Evolutionary conservation across 2,797 vertebrate genomes (phyloP), one percentile per base, ranked within the genome.

Genomic region (Rousettus madagascariensis): DNA sequence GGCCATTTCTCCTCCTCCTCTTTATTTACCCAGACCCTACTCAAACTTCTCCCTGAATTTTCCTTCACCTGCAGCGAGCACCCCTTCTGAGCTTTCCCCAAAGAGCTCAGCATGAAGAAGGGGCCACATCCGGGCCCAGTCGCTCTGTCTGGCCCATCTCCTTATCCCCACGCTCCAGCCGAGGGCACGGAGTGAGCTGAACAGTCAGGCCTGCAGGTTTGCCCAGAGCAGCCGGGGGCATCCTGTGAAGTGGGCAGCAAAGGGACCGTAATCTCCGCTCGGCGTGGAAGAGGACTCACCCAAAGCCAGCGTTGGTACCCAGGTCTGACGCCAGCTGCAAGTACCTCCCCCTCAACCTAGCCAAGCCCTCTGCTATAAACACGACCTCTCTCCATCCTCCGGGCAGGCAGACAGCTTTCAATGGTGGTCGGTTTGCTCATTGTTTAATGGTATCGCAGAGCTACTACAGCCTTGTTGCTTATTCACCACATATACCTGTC

Each of bases 131-230:
- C 3, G 5, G 61, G 59, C 7, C 11, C 38, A 30, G 3, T 10
- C 41, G 17, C 41, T 69, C 38, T 36, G 0, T 19, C 28, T 22
- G 59, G 4, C 20, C 41, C 49, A 12, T 43, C 53, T 55, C 46
- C 20, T 36, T 36, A 43, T 8, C 43, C 16, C 20, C 30, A 17
- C 0, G 7, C 30, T 51, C 22, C 3, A 46, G 26, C 82, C 20
- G 30, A 12, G 61, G 51, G n/a, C 30, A 15, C 12, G 7, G 24
- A 28, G 8, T 4, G 4, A 8, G 33, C 8, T 0, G 7, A 38
- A 33, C 4, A 1, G 5, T 41, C 28, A 10, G 19, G 1, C 55
- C 51, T 17, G 10, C 2, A 13, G 9, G 1, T 30, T 61, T 19
- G 1, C 46, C 13, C 3, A 3, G 49, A 5, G 17, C 30, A 1